Evolutionary conservation across 2,888 invertebrate genomes (phyloP).

Genomic region (Apocheima hispidaria): DNA sequence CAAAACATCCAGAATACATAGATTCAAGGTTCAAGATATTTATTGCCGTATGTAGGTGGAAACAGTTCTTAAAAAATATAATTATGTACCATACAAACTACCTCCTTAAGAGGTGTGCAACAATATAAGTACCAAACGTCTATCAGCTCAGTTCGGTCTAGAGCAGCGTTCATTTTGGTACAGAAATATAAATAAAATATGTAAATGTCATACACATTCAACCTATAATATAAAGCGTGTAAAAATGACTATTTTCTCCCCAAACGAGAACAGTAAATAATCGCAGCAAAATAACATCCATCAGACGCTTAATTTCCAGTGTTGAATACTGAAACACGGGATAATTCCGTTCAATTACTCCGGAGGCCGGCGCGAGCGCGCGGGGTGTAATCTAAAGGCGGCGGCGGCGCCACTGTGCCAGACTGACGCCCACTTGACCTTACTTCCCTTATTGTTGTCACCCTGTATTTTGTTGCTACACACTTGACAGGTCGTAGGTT

Average conservation of each 20-base stretch:
- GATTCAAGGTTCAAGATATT: too few species aligned
- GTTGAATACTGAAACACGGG: conserved; percentile 24
- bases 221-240: too few species aligned
- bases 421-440: conserved; percentile 38
- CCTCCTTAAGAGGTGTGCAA: too few species aligned
- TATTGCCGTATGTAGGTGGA: too few species aligned
- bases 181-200: too few species aligned
- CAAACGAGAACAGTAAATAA: conserved; percentile 12
- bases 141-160: too few species aligned
- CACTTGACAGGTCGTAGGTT: conserved; percentile 4
- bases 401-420: conserved; percentile 30
- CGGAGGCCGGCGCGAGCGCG: conserved; percentile 18
- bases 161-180: too few species aligned
- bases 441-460: conserved; percentile 19
- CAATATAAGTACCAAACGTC: too few species aligned
- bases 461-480: conserved; percentile 28
- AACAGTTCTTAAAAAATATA: too few species aligned
- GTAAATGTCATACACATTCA: neutral
- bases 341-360: conserved; percentile 30
- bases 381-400: conserved; percentile 19
- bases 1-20: too few species aligned
- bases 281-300: conserved; percentile 8
- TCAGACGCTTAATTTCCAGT: conserved; percentile 12
- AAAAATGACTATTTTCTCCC: neutral
- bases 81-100: too few species aligned